A percentile compares a stretch with the other conserved stretches of the same genome.
Evolutionary conservation across 2,113 vertebrate genomes (phyloP).

Genomic region (Gambusia affinis): DNA sequence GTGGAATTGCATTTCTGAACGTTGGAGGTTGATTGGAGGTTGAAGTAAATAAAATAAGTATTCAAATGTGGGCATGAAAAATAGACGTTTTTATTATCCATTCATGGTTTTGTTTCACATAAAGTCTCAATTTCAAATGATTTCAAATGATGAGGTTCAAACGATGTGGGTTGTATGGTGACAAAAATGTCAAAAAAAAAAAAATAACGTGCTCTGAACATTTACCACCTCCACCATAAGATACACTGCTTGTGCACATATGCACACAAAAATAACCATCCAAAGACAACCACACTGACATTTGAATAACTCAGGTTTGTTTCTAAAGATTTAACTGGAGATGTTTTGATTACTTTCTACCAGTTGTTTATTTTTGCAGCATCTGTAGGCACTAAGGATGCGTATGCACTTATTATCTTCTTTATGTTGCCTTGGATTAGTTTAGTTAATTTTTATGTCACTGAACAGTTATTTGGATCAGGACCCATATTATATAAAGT

Average conservation of each 20-base stretch:
- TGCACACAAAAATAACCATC: conserved; percentile 3
- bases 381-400: not conserved
- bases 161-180: conserved; percentile 28
- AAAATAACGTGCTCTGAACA: not conserved
- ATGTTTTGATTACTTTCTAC: not conserved
- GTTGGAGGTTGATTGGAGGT: too few relatives aligned
- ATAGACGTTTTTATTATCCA: too few relatives aligned
- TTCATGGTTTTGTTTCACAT: too few relatives aligned
- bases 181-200: conserved; percentile 47
- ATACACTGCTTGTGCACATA: conserved; percentile 12
- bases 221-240: conserved; percentile 69
- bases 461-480: not conserved
- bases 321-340: conserved; percentile 20
- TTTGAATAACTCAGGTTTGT: conserved; percentile 16
- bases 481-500: too few relatives aligned
- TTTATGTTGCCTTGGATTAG: not conserved
- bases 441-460: not conserved
- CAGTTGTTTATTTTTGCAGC: not conserved
- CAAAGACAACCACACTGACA: conserved; percentile 24
- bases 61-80: too few relatives aligned
- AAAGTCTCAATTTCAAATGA: too few relatives aligned
- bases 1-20: not conserved
- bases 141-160: conserved; percentile 18
- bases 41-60: too few relatives aligned
- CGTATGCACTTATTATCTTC: not conserved